Evolutionary conservation across 2,888 invertebrate species (phyloP), one percentile per base, ranked within the genome.

Genomic region (Furcula furcula): DNA sequence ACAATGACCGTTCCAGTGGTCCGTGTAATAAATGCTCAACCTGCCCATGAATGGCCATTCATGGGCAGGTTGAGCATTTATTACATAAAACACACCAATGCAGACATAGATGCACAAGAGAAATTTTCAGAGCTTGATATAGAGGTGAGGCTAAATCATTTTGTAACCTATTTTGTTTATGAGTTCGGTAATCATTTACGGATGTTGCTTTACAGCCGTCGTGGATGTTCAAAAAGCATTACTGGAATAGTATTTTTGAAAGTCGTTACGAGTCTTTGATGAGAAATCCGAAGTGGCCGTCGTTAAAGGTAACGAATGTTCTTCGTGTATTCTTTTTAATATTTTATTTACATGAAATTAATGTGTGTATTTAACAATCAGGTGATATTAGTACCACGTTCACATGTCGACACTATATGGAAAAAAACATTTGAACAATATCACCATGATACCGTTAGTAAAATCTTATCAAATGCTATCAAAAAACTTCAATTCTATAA

Each of bases 401-500:
- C 77, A 0, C 76, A 78, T 27, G 79, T 86, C 1, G 76, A 81
- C 43, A 59, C 71, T 2, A 73, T 82, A 44, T 86, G 84, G 84
- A 79, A 68, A 35, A 60, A 62, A 39, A 51, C 78, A 2, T 87
- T 85, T 40, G 72, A 76, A 27, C 55, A 68, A 21, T 73, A 79
- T 35, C 79, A 83, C 38, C 73, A 70, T 25, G 67, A 76, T 7
- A 70, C 67, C 0, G 86, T 76, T 2, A 52, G 55, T 21, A 75
- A 63, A 38, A 85, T 86, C 26, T 42, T 87, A 35, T 69, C 76
- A 0, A 85, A 84, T 42, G 39, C 82, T 1, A 72, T 86, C 1
- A 86, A 86, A 41, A 87, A 87, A 34, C 47, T 87, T n/a, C 76
- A 80, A 26, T 86, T 77, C 38, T 87, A 86, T 42, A 42, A 46